These are phyloP conservation scores for Xylota segnis DNA, from an alignment of 2,888 invertebrate species.

Conservation along the genomic window DNA sequence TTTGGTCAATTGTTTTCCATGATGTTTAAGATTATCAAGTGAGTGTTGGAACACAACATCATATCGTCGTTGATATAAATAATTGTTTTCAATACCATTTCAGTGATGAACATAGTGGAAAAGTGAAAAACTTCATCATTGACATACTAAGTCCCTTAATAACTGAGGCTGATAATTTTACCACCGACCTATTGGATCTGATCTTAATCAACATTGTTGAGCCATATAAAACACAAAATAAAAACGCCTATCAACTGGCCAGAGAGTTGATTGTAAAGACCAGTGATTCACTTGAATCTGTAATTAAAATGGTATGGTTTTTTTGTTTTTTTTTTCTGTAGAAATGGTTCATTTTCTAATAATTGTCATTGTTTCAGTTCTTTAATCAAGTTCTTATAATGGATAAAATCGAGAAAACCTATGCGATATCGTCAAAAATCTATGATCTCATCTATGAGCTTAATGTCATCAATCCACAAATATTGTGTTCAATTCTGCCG, in stretches of 20 bases:
- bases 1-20: constrained; percentile 96
- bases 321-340: not conserved
- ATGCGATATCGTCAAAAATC: constrained; percentile 92
- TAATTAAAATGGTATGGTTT: constrained; percentile 92
- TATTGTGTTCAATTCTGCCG: constrained; percentile 94
- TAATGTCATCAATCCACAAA: constrained; percentile 95
- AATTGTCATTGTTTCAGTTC: constrained; percentile 87
- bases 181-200: constrained; percentile 96
- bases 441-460: constrained; percentile 98
- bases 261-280: constrained; percentile 96
- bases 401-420: constrained; percentile 94
- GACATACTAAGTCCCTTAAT: constrained; percentile 97
- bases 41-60: constrained; percentile 83
- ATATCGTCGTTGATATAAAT: not conserved
- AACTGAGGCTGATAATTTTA: constrained; percentile 97
- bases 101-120: constrained; percentile 97
- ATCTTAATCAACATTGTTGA: constrained; percentile 97
- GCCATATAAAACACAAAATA: constrained; percentile 94
- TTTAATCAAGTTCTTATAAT: constrained; percentile 97
- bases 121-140: constrained; percentile 98
- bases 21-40: constrained; percentile 98
- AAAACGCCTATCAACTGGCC: constrained; percentile 95
- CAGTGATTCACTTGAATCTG: constrained; percentile 95
- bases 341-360: not conserved
- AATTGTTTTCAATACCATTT: constrained; percentile 48